Conservation (phyloP, 35 echinoderm and acorn worm species). For the Eucidaris tribuloides region DNA sequence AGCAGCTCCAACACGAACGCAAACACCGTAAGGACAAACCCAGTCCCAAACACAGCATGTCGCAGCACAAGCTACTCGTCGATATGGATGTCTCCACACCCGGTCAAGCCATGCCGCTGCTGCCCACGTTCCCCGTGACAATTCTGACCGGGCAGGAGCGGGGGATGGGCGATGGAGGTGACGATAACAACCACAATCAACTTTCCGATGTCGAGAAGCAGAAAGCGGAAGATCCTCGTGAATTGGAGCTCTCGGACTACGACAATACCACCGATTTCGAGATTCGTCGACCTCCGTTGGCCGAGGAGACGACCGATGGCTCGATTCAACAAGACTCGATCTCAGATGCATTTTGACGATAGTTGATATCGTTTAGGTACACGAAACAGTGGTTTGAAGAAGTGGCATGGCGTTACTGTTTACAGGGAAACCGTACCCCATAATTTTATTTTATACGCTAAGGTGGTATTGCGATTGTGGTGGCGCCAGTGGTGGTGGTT, state of each 20-base stretch:
- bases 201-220: slow-evolving; percentile 1
- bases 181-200: background rate
- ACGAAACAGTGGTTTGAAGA: too few relatives aligned
- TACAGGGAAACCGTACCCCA: too few relatives aligned
- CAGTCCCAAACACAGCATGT: slow-evolving; percentile 23
- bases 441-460: too few relatives aligned
- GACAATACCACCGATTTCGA: slow-evolving; percentile 8
- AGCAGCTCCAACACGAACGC: background rate
- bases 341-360: too few relatives aligned
- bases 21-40: background rate
- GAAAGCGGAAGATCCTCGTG: background rate
- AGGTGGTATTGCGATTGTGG: too few relatives aligned
- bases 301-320: background rate
- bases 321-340: too few relatives aligned
- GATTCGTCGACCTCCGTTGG: background rate
- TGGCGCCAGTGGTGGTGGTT: too few relatives aligned
- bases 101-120: slow-evolving; percentile 11
- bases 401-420: too few relatives aligned
- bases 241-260: slow-evolving; percentile 21
- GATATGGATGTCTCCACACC: background rate
- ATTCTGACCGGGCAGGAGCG: slow-evolving; percentile 4
- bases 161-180: background rate
- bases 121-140: background rate
- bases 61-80: background rate
- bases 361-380: too few relatives aligned